Evolutionary conservation across 2,888 invertebrate species (phyloP).

Genomic region (Arrhopalites spinosus): DNA sequence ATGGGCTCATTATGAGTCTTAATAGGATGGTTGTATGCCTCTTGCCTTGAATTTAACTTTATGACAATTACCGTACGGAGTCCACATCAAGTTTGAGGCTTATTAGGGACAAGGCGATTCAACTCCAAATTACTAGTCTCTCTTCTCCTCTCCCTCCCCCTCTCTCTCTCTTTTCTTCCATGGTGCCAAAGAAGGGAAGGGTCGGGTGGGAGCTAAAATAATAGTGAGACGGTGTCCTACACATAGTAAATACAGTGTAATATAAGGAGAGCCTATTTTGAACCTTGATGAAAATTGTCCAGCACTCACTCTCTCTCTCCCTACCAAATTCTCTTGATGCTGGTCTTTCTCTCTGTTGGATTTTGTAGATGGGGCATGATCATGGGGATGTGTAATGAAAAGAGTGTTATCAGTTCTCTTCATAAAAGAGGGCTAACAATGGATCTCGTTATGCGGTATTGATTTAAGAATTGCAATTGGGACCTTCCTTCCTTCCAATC

Average conservation of each 20-base stretch:
- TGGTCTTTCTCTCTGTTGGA: too few relatives aligned
- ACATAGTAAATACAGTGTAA: too few relatives aligned
- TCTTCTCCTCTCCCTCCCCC: not conserved
- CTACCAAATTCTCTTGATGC: not conserved
- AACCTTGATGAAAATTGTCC: not conserved
- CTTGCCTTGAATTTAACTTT: too few relatives aligned
- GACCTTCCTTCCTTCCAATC: conserved; percentile 23
- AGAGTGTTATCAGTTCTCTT: not conserved
- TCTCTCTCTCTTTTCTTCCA: not conserved
- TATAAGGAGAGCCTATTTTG: too few relatives aligned
- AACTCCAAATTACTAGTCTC: not conserved
- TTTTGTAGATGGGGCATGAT: not conserved
- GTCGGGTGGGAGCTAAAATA: too few relatives aligned
- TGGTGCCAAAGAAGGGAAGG: too few relatives aligned
- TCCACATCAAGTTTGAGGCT: too few relatives aligned
- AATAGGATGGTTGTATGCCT: too few relatives aligned
- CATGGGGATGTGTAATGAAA: not conserved
- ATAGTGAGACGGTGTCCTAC: too few relatives aligned
- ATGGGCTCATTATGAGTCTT: too few relatives aligned
- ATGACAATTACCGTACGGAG: too few relatives aligned
- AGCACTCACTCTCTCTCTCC: not conserved
- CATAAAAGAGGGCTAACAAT: conserved; percentile 23
- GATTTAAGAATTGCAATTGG: conserved; percentile 34
- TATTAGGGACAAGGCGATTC: not conserved
- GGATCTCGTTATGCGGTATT: conserved; percentile 32